Percentiles rank a stretch among this genome's conserved stretches.
phyloP scores from a whole-genome alignment of 2,888 invertebrate genomes.

The Octodonta nipae region DNA sequence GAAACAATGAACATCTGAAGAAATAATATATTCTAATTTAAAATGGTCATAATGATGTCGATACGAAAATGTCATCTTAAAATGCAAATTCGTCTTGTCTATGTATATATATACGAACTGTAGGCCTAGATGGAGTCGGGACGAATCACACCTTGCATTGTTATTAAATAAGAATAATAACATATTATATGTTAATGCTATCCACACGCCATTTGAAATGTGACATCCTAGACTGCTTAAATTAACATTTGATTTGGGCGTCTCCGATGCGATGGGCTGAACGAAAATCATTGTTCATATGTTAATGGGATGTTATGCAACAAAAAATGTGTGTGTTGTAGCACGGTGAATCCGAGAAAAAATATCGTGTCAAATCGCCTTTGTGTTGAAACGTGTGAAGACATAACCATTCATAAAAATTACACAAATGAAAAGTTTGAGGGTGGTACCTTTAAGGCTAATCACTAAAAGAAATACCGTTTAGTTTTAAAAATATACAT shows the following conservation, averaged over 20 bases:
- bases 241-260: conserved; percentile 36
- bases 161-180: conserved; percentile 38
- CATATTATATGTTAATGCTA: conserved; percentile 38
- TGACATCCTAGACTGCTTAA: conserved; percentile 34
- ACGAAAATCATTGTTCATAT: conserved; percentile 36
- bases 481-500: no score
- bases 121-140: conserved; percentile 24
- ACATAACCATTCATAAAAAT: no score
- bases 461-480: no score
- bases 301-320: conserved; percentile 22
- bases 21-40: conserved; percentile 2
- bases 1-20: no score
- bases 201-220: conserved; percentile 32
- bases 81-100: conserved; percentile 15
- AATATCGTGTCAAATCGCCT: no score
- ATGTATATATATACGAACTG: conserved; percentile 14
- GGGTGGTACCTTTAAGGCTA: no score
- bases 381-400: no score
- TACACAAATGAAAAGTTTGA: no score
- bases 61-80: conserved; percentile 20
- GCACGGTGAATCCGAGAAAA: neutral
- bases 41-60: conserved; percentile 10
- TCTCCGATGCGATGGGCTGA: conserved; percentile 29
- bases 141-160: conserved; percentile 36
- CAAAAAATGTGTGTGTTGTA: neutral